These are phyloP conservation scores for Acanthococcus lagerstroemiae DNA, from an alignment of 2,888 invertebrate genomes.

Conservation along the genomic window DNA sequence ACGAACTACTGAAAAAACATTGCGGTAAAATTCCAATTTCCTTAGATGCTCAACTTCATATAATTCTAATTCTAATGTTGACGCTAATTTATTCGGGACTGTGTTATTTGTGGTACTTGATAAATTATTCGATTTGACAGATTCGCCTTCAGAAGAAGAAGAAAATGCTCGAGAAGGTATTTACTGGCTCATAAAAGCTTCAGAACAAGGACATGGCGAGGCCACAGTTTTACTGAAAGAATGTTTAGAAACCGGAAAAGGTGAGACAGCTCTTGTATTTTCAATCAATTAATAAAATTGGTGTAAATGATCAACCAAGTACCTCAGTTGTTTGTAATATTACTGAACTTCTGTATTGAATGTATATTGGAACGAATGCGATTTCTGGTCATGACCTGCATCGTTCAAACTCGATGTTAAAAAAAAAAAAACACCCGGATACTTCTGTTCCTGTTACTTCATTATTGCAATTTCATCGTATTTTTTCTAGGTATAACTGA, in stretches of 20 bases:
- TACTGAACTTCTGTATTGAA: too few relatives aligned
- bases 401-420: background rate
- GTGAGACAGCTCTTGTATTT: conserved; percentile 33
- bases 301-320: too few relatives aligned
- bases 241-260: conserved; percentile 58
- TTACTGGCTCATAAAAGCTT: conserved; percentile 85
- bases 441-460: background rate
- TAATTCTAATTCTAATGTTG: background rate
- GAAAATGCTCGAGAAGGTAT: conserved; percentile 73
- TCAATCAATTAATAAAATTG: background rate
- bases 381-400: too few relatives aligned
- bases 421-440: background rate
- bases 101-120: conserved; percentile 32
- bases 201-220: conserved; percentile 81
- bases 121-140: conserved; percentile 44
- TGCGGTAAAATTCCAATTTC: conserved; percentile 58
- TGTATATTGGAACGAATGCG: too few relatives aligned
- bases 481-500: conserved; percentile 53
- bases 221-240: conserved; percentile 68
- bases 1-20: conserved; percentile 66
- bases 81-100: background rate
- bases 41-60: background rate
- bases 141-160: conserved; percentile 56
- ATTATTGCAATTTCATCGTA: background rate
- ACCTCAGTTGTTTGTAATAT: too few relatives aligned